Percentiles rank a stretch among this genome's conserved stretches.
phyloP scores from a whole-genome alignment of 2,888 invertebrate genomes.

The Aphidius colemani region DNA sequence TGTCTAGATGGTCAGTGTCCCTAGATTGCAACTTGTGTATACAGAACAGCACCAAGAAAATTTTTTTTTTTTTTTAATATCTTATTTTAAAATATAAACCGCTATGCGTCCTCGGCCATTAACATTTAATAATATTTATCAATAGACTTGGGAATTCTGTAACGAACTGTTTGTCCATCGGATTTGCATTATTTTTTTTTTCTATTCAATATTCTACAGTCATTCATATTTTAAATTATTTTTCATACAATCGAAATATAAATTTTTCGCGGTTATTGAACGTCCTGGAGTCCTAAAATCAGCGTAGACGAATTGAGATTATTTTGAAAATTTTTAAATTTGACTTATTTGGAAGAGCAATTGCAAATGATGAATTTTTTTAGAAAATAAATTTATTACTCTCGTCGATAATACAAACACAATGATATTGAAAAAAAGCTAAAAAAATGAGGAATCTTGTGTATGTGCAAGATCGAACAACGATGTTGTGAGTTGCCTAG shows the following conservation, averaged over 20 bases:
- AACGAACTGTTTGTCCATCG: slow-evolving; percentile 11
- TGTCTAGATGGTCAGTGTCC: slow-evolving; percentile 25
- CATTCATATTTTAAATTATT: too few species aligned
- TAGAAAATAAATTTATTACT: not conserved
- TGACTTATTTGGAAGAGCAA: not conserved
- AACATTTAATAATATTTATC: slow-evolving; percentile 27
- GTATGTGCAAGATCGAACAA: slow-evolving; percentile 26
- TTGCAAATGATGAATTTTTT: slow-evolving; percentile 4
- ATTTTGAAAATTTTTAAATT: not conserved
- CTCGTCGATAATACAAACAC: not conserved
- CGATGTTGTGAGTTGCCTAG: slow-evolving; percentile 36
- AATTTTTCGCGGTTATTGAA: too few species aligned
- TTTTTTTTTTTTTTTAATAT: not conserved
- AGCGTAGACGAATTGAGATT: too few species aligned
- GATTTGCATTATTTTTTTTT: slow-evolving; percentile 5
- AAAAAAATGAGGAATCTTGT: not conserved
- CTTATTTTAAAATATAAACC: not conserved
- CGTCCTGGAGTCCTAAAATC: too few species aligned
- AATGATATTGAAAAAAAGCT: not conserved
- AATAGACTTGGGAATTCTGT: slow-evolving; percentile 21
- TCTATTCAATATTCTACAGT: too few species aligned
- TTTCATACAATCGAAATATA: too few species aligned
- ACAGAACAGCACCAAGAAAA: too few species aligned
- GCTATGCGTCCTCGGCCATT: slow-evolving; percentile 17
- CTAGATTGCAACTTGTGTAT: slow-evolving; percentile 13